A percentile compares a stretch with the other conserved stretches of the same genome.
phyloP scores from a whole-genome alignment of 1,140 invertebrate species.

The Cydia amplana region DNA sequence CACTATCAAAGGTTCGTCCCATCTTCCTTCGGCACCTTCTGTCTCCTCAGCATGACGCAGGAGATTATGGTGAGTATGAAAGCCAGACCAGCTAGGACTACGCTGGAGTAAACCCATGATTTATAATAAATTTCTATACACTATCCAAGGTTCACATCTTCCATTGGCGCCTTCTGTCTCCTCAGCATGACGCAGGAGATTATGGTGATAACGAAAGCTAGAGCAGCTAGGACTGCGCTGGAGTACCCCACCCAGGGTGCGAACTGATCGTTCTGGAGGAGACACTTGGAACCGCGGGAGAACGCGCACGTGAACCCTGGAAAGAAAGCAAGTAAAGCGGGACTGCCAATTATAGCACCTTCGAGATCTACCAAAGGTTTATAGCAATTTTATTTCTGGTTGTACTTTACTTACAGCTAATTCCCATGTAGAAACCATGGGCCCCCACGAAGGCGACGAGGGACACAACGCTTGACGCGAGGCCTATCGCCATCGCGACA shows the following conservation, averaged over 20 bases:
- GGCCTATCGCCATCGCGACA: neutral
- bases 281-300: neutral
- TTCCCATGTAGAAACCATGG: neutral
- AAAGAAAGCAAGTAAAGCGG: neutral
- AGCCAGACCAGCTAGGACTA: neutral
- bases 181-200: neutral
- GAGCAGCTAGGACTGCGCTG: neutral
- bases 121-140: neutral
- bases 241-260: neutral
- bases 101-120: neutral
- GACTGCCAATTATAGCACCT: too few species aligned
- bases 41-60: neutral
- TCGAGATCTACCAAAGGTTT: too few species aligned
- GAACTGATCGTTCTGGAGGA: neutral
- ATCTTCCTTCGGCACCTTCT: neutral
- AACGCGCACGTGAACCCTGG: constrained; percentile 10
- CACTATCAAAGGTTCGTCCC: neutral
- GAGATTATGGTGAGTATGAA: neutral
- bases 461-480: neutral
- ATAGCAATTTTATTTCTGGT: neutral
- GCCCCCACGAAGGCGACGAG: constrained; percentile 8
- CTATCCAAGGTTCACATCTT: neutral
- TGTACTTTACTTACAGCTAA: neutral
- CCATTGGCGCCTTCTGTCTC: neutral
- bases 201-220: neutral